Evolutionary conservation across 2,888 invertebrate genomes (phyloP).

Genomic region (Apamea monoglypha): DNA sequence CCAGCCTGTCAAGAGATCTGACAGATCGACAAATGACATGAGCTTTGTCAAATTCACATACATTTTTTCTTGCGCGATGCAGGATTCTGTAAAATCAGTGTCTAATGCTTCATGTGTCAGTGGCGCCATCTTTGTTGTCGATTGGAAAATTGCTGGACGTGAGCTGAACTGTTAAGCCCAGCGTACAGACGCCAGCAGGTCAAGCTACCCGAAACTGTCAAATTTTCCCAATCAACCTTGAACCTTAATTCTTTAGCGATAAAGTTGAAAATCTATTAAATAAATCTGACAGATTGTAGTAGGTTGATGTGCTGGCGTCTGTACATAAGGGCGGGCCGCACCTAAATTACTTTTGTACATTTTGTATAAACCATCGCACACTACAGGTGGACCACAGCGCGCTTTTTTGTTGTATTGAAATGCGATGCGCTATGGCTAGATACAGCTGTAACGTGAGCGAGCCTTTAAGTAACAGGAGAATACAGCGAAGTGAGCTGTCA

Average conservation of each 20-base stretch:
- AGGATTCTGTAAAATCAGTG: background rate
- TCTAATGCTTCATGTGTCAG: background rate
- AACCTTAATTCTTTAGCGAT: too few species aligned
- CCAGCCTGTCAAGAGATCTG: background rate
- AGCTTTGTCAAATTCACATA: background rate
- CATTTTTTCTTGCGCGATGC: background rate
- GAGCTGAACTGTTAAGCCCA: background rate
- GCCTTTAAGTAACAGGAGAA: background rate
- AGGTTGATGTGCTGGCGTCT: too few species aligned
- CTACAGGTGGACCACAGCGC: background rate
- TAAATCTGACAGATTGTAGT: too few species aligned
- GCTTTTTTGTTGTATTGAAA: background rate
- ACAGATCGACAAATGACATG: background rate
- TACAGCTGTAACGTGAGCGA: background rate
- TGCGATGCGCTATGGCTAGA: background rate
- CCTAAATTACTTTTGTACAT: background rate
- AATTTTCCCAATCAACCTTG: too few species aligned
- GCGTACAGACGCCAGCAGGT: too few species aligned
- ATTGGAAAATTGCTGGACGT: background rate
- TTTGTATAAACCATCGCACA: background rate
- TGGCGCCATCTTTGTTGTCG: background rate
- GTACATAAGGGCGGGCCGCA: background rate
- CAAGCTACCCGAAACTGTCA: too few species aligned
- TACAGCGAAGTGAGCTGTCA: background rate
- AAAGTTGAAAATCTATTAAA: too few species aligned